These are phyloP conservation scores for Riparia riparia DNA, from an alignment of 2,113 vertebrate species.

Conservation along the genomic window DNA sequence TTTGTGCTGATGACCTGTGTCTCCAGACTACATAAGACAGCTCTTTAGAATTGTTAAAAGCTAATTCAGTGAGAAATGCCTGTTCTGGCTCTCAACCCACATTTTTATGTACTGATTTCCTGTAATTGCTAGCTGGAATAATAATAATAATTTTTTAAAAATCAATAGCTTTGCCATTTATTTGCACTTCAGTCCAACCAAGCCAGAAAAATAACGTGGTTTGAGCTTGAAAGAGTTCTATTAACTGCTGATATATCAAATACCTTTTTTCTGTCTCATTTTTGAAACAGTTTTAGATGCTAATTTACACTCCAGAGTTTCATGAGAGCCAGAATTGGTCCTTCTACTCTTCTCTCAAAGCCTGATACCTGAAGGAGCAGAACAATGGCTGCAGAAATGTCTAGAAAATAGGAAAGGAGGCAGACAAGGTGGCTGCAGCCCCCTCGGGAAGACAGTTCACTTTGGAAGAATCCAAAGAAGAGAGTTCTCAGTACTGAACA, in stretches of 20 bases:
- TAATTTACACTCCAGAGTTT: constrained; percentile 15
- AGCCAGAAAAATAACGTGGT: background rate
- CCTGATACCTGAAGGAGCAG: background rate
- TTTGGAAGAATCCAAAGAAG: background rate
- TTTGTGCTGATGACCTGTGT: background rate
- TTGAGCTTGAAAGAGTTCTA: constrained; percentile 12
- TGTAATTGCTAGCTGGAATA: constrained; percentile 53
- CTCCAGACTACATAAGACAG: background rate
- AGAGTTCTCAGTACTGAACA: background rate
- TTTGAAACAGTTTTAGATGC: background rate
- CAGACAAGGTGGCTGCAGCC: background rate
- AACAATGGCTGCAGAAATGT: background rate
- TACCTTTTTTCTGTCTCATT: background rate
- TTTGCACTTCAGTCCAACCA: constrained; percentile 33
- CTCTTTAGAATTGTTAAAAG: constrained; percentile 36
- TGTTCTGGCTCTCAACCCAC: constrained; percentile 5
- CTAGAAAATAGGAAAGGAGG: background rate
- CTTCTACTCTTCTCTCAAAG: background rate
- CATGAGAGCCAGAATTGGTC: background rate
- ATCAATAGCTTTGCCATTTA: constrained; percentile 44
- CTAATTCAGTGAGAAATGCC: constrained; percentile 48
- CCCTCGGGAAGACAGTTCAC: background rate
- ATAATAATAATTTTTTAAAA: constrained; percentile 28
- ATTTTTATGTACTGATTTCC: constrained; percentile 62
- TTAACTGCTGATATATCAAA: constrained; percentile 29